Evolutionary conservation across 2,888 invertebrate species (phyloP), one percentile per base, ranked within the genome.

Genomic region (Colostygia pectinataria): DNA sequence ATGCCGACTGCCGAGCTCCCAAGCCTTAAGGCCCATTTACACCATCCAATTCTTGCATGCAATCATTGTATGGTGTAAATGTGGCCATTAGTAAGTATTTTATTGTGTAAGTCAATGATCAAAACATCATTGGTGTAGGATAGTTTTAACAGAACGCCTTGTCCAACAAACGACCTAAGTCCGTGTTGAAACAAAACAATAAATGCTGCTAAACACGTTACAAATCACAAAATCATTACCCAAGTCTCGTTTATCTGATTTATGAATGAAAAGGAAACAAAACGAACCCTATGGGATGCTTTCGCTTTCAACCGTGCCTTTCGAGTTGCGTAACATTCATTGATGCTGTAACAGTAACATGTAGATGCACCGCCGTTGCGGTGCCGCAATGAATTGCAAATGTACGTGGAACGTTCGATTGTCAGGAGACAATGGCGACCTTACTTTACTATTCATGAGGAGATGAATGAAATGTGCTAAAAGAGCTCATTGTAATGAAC

Each of bases 361-460:
- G 42, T 34, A 33, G 29, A 38, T 36, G 49, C 32, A 32, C 27
- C 18, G 20, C 20, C 23, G n/a, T 29, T 49, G 40, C 31, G 18
- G 45, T 24, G 13, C 34, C 38, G 52, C 53, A 41, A 56, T 57
- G 57, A 55, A 57, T 54, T 54, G 54, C 48, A 56, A 57, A 53
- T 54, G 3, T 28, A 28, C 28, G 15, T 23, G 48, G 44, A 40
- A 46, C 25, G 54, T 50, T 59, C 58, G 27, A 50, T 53, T 46
- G 52, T 53, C 66, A 55, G 42, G 63, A 57, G 71, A 61, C 60
- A 53, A 53, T 57, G 49, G 47, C 49, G 55, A 52, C 50, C 57
- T 59, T 55, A 41, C 51, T 61, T 74, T 66, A 71, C 69, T 74
- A 74, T 59, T 68, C 69, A 74, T 71, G 66, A 68, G 63, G 44